Base-by-base conservation (phyloP, 2,113 vertebrate genomes). In the Pardalotus punctatus region DNA sequence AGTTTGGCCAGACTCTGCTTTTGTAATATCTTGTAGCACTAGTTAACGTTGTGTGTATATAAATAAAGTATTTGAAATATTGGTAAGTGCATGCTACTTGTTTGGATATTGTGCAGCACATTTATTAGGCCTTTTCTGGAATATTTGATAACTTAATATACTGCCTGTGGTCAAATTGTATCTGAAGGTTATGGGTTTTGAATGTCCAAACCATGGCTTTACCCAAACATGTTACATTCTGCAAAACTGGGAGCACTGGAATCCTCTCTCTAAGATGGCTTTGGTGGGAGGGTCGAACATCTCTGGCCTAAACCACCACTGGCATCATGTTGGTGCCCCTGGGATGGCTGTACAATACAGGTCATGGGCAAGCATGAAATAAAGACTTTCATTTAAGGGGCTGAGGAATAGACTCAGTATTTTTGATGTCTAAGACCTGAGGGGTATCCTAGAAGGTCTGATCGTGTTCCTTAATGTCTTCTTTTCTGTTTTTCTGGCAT, bases 21-120 rank as follows among this genome's bases (percentile, higher is more conserved):
- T 5, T 7, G 18, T 15, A 69, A 4, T 51, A 51, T 27, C n/a
- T 71, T 72, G 21, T 56, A 47, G 43, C 6, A 10, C 6, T 65
- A n/a, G 11, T 51, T 56, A 61, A 42, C 17, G 23, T 0, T 1
- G 2, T 50, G 10, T 64, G 12, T 33, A 9, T 45, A 17, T 14
- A 76, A 45, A 23, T 17, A 10, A 61, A 45, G 13, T 60, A 38
- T 35, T 60, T 84, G 28, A 71, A 76, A 36, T 58, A 58, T 14
- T 48, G 42, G 2, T 28, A 35, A 62, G 36, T 7, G 1, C 9
- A 13, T 47, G 20, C 17, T 80, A 35, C 16, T 50, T 64, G 15
- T 77, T 67, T 62, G 60, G 57, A 33, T 18, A 47, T 47, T 76
- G 27, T 10, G 7, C n/a, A 48, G 13, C 17, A n/a, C 43, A 24